Conservation (phyloP, 2,888 invertebrate species). For the Parascotia fuliginaria region DNA sequence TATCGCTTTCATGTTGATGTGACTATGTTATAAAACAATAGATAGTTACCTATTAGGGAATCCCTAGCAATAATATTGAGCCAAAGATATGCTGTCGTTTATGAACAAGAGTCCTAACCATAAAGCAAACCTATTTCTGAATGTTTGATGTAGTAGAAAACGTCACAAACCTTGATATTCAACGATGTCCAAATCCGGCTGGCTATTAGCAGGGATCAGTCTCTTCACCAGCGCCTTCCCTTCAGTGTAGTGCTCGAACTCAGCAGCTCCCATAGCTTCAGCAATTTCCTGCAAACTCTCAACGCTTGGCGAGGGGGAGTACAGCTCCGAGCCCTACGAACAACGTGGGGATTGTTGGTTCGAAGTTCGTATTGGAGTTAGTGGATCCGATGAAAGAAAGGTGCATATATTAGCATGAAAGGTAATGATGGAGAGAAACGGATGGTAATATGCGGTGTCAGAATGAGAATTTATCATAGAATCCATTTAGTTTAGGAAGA, state of each 20-base stretch:
- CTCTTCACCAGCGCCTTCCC: constrained; percentile 76
- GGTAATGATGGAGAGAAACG: not conserved
- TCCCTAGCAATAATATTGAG: too few species aligned
- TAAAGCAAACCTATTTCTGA: too few species aligned
- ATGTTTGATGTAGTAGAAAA: not conserved
- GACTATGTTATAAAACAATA: too few species aligned
- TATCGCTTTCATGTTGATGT: too few species aligned
- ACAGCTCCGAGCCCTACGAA: constrained; percentile 66
- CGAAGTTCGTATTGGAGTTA: constrained; percentile 2
- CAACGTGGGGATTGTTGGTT: constrained; percentile 3
- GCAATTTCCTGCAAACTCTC: constrained; percentile 79
- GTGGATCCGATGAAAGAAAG: not conserved
- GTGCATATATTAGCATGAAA: not conserved
- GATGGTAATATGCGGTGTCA: too few species aligned
- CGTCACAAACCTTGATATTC: constrained; percentile 79
- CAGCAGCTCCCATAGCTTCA: constrained; percentile 82
- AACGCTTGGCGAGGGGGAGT: constrained; percentile 70
- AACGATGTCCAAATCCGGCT: constrained; percentile 75
- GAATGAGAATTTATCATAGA: too few species aligned
- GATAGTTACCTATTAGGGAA: too few species aligned
- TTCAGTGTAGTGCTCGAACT: constrained; percentile 79
- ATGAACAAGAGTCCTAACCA: too few species aligned
- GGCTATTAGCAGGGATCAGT: constrained; percentile 72
- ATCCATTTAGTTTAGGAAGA: too few species aligned
- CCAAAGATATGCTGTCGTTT: too few species aligned